Conservation (phyloP, 2,113 vertebrate species). For the Tyto alba region DNA sequence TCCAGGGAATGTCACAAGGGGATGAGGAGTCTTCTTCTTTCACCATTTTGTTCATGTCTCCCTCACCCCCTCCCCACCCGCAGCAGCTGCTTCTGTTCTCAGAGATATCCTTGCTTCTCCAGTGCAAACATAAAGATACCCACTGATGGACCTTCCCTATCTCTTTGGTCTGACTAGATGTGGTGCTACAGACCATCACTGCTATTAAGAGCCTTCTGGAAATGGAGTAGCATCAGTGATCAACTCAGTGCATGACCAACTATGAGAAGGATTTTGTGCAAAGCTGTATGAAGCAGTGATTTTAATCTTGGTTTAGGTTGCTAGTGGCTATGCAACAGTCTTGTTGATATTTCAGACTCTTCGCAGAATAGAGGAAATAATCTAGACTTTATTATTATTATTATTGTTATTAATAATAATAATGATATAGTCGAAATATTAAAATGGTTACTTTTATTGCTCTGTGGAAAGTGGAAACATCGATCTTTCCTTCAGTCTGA, state of each 20-base stretch:
- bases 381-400: neutral
- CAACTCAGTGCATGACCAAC: neutral
- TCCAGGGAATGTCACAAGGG: neutral
- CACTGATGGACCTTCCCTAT: neutral
- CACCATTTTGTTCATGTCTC: neutral
- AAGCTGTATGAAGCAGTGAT: neutral
- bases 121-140: neutral
- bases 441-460: neutral
- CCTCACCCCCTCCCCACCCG: neutral
- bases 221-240: neutral
- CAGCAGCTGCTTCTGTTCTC: neutral
- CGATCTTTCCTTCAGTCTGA: neutral
- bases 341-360: neutral
- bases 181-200: neutral
- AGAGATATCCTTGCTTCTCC: neutral
- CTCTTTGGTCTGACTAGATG: neutral
- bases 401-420: neutral
- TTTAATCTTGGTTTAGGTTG: neutral
- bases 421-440: neutral
- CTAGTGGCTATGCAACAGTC: neutral
- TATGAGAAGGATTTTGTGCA: neutral
- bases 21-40: neutral
- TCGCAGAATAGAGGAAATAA: neutral
- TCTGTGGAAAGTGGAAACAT: neutral
- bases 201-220: neutral